Evolutionary conservation across 92 coral and sea anemone genomes (phyloP).

Genomic region (Heliopora coerulea): DNA sequence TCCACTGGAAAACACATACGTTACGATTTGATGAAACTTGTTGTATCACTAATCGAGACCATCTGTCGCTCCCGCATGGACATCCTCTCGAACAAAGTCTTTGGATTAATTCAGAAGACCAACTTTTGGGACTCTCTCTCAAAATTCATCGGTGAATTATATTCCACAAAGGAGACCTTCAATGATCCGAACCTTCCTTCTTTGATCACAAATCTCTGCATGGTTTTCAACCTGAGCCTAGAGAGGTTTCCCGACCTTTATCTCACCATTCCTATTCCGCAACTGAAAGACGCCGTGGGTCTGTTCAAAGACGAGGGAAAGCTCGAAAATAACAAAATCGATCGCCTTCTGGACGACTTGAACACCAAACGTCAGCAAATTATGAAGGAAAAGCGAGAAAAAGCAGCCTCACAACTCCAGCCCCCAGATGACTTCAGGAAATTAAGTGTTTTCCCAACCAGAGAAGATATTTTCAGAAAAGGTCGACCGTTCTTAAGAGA

Average conservation of each 20-base stretch:
- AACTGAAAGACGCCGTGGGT: constrained; percentile 47
- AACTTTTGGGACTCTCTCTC: constrained; percentile 7
- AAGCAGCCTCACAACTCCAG: constrained; percentile 6
- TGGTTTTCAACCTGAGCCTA: not conserved
- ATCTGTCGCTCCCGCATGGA: constrained; percentile 25
- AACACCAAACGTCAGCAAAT: constrained; percentile 42
- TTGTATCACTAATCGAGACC: constrained; percentile 21
- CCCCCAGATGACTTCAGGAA: constrained; percentile 77
- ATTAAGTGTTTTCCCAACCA: constrained; percentile 67
- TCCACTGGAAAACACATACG: constrained; percentile 15
- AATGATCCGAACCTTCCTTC: constrained; percentile 3
- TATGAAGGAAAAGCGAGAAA: constrained; percentile 44
- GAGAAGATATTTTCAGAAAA: constrained; percentile 51
- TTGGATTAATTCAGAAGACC: constrained; percentile 17
- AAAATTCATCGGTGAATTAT: constrained; percentile 12
- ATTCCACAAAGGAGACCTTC: not conserved
- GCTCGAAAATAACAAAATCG: constrained; percentile 20
- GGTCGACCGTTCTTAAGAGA: constrained; percentile 74
- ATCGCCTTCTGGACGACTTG: constrained; percentile 37
- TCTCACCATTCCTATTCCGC: constrained; percentile 55
- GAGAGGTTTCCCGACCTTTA: constrained; percentile 24
- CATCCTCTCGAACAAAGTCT: constrained; percentile 6
- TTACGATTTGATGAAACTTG: constrained; percentile 29
- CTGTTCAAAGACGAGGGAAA: constrained; percentile 25
- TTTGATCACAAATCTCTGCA: constrained; percentile 18